Conservation (phyloP, 2,797 vertebrate species). For the Diplodus sargus region DNA sequence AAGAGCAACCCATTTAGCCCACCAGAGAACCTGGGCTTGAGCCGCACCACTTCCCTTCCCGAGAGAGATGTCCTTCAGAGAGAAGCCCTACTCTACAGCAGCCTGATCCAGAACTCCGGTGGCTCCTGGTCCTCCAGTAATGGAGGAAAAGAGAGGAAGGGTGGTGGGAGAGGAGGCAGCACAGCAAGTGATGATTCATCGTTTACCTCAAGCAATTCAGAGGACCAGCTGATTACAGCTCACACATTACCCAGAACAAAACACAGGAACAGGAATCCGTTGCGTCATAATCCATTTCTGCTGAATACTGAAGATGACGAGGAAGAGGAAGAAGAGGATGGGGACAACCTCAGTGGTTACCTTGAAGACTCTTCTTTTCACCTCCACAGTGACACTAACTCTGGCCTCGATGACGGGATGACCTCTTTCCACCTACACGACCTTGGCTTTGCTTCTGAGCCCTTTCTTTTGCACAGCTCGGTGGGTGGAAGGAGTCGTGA, state of each 20-base stretch:
- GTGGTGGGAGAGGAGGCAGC: conserved; percentile 75
- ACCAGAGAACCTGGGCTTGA: conserved; percentile 88
- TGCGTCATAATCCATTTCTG: conserved; percentile 93
- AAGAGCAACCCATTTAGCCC: conserved; percentile 90
- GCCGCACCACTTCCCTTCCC: conserved; percentile 88
- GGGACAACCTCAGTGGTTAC: conserved; percentile 84
- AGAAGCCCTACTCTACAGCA: conserved; percentile 92
- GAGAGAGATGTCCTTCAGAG: conserved; percentile 91
- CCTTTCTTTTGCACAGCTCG: conserved; percentile 89
- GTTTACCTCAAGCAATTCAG: conserved; percentile 84
- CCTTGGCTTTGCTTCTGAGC: conserved; percentile 80
- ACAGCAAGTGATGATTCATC: conserved; percentile 82
- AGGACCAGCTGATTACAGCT: conserved; percentile 75
- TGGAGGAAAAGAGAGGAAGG: conserved; percentile 62
- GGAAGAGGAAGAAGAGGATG: conserved; percentile 84
- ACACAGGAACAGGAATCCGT: conserved; percentile 67
- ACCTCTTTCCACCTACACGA: conserved; percentile 80
- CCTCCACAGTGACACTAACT: conserved; percentile 79
- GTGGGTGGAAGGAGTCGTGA: conserved; percentile 76
- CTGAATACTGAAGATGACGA: conserved; percentile 83
- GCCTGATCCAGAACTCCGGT: conserved; percentile 86
- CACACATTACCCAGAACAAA: conserved; percentile 77
- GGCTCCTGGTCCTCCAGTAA: conserved; percentile 66
- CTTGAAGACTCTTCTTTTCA: conserved; percentile 87
- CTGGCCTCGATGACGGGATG: conserved; percentile 46